Evolutionary conservation across 2,113 vertebrate genomes (phyloP).

Genomic region (Tachycineta bicolor): DNA sequence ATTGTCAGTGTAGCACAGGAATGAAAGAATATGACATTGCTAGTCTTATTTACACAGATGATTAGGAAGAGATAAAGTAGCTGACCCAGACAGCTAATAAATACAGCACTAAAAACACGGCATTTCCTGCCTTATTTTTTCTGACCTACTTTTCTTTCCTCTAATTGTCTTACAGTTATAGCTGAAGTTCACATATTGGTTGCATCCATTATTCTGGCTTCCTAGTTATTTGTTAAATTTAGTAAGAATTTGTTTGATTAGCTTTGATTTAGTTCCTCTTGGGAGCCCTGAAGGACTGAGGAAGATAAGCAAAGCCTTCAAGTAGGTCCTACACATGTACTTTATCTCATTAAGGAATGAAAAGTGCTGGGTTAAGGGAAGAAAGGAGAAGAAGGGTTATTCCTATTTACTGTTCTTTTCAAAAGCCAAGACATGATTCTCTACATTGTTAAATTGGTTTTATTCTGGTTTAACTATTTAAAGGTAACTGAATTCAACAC

Average conservation of each 20-base stretch:
- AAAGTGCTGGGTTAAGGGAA: conserved; percentile 17
- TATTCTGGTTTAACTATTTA: neutral
- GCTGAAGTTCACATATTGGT: neutral
- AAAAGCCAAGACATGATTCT: neutral
- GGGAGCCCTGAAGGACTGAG: conserved; percentile 7
- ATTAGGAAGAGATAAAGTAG: conserved; percentile 56
- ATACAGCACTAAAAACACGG: neutral
- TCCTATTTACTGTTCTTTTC: conserved; percentile 9
- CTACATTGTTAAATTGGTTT: neutral
- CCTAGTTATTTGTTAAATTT: conserved; percentile 62
- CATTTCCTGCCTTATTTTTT: conserved; percentile 13
- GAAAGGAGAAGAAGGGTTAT: conserved; percentile 9
- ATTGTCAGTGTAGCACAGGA: conserved; percentile 23
- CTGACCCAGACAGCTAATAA: conserved; percentile 63
- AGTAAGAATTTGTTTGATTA: conserved; percentile 60
- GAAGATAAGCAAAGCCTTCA: conserved; percentile 27
- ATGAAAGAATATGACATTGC: conserved; percentile 47
- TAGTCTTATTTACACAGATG: conserved; percentile 56
- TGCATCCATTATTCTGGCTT: conserved; percentile 23
- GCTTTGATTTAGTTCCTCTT: conserved; percentile 46
- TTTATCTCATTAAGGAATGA: conserved; percentile 30
- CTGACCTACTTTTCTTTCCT: conserved; percentile 51
- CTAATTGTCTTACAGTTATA: conserved; percentile 31
- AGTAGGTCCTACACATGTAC: neutral
- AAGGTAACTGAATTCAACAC: neutral